phyloP scores from a whole-genome alignment of 1,140 invertebrate genomes.

The Teleogryllus occipitalis region DNA sequence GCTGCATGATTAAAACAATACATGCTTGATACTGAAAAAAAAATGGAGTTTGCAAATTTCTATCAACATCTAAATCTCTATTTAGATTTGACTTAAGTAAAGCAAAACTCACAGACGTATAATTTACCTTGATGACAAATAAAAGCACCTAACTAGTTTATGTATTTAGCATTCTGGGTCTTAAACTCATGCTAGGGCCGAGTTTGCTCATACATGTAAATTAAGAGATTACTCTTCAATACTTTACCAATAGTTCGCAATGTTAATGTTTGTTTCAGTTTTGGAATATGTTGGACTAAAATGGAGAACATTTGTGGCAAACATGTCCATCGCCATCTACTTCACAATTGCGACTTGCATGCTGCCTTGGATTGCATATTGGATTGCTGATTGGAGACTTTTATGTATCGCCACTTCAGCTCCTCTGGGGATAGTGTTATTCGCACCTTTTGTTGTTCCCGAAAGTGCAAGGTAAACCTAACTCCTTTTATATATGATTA shows the following conservation, averaged over 20 bases:
- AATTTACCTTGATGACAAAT: no score
- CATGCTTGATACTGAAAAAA: no score
- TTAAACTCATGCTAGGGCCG: no score
- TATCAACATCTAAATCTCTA: no score
- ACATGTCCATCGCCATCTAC: conserved; percentile 83
- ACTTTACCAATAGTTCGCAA: neutral
- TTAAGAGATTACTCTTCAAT: neutral
- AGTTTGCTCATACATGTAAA: neutral
- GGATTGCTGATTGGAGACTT: conserved; percentile 63
- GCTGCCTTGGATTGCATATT: conserved; percentile 74
- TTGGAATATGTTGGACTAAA: conserved; percentile 80
- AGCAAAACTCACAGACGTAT: no score
- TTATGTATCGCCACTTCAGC: conserved; percentile 63
- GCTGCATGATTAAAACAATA: no score
- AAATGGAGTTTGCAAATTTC: no score
- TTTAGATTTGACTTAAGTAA: no score
- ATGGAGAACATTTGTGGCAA: conserved; percentile 79
- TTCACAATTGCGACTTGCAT: conserved; percentile 70
- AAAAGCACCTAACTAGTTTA: no score
- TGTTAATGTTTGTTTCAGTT: conserved; percentile 45
- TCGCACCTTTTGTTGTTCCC: conserved; percentile 66
- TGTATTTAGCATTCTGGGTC: no score
- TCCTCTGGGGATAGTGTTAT: conserved; percentile 57
- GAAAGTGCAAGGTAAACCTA: conserved; percentile 61
- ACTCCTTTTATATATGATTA: no score